phyloP scores from a whole-genome alignment of 2,797 vertebrate species.

The Lutra lutra region DNA sequence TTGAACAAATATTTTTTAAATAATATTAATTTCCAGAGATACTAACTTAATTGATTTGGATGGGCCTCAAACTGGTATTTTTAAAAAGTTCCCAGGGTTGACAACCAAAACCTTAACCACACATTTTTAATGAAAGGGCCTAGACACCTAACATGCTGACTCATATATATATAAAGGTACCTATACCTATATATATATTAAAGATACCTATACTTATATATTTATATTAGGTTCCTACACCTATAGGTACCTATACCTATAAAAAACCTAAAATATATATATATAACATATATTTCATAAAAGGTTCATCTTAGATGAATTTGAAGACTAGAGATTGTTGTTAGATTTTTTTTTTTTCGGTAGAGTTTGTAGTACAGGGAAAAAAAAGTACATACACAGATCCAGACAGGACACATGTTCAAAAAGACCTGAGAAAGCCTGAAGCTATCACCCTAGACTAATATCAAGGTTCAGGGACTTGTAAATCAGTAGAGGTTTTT shows the following conservation, averaged over 20 bases:
- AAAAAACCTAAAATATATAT: too few relatives aligned
- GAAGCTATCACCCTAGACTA: neutral
- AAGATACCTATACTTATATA: too few relatives aligned
- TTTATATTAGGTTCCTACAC: too few relatives aligned
- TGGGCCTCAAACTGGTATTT: neutral
- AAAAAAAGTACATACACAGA: neutral
- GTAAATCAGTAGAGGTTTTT: neutral
- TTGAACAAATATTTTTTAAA: neutral
- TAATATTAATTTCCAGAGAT: constrained; percentile 32
- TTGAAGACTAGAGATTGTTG: neutral
- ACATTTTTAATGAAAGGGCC: neutral
- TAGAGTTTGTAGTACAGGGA: neutral
- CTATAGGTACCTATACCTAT: too few relatives aligned
- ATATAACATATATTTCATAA: too few relatives aligned
- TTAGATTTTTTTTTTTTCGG: neutral
- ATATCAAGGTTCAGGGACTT: neutral
- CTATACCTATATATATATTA: neutral
- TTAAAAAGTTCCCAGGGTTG: neutral
- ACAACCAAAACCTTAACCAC: neutral
- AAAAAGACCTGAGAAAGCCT: neutral
- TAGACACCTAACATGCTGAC: neutral
- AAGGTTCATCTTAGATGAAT: neutral
- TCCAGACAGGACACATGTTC: neutral
- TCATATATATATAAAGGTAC: neutral
- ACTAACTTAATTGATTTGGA: neutral